Percentiles rank a stretch among this genome's conserved stretches.
Conservation (phyloP, 2,888 invertebrate genomes). For the Drosophila antonietae region DNA sequence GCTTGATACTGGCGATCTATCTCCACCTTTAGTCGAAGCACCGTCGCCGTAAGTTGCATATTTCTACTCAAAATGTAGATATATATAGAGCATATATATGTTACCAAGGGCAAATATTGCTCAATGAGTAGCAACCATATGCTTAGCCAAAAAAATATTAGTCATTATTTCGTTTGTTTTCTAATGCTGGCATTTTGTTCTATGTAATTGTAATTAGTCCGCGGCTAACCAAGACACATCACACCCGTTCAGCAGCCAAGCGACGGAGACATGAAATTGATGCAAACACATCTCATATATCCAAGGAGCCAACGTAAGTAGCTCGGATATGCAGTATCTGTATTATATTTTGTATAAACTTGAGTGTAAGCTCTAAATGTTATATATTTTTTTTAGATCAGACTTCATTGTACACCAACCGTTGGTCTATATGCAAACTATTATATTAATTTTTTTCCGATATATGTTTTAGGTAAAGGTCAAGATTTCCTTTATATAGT, state of each 20-base stretch:
- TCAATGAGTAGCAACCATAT: constrained; percentile 18
- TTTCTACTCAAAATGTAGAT: constrained; percentile 7
- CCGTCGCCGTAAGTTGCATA: constrained; percentile 82
- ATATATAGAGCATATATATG: constrained; percentile 16
- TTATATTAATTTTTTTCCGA: not conserved
- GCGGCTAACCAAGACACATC: constrained; percentile 80
- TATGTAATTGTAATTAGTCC: constrained; percentile 73
- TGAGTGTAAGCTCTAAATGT: no score
- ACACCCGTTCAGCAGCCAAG: constrained; percentile 82
- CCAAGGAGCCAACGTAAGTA: constrained; percentile 84
- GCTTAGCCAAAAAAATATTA: constrained; percentile 21
- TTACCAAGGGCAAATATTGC: constrained; percentile 37
- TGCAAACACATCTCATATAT: constrained; percentile 84
- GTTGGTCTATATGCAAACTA: not conserved
- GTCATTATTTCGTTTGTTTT: constrained; percentile 20
- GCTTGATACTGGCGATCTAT: constrained; percentile 87
- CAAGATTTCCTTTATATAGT: no score
- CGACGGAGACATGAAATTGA: constrained; percentile 89
- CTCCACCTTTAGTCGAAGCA: constrained; percentile 77
- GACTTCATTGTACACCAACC: not conserved
- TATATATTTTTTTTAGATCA: no score
- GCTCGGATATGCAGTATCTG: not conserved
- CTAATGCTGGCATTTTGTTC: constrained; percentile 34
- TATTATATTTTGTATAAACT: no score
- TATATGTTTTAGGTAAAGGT: no score